phyloP scores from a whole-genome alignment of 2,888 invertebrate genomes.

The Steinernema scapterisci region DNA sequence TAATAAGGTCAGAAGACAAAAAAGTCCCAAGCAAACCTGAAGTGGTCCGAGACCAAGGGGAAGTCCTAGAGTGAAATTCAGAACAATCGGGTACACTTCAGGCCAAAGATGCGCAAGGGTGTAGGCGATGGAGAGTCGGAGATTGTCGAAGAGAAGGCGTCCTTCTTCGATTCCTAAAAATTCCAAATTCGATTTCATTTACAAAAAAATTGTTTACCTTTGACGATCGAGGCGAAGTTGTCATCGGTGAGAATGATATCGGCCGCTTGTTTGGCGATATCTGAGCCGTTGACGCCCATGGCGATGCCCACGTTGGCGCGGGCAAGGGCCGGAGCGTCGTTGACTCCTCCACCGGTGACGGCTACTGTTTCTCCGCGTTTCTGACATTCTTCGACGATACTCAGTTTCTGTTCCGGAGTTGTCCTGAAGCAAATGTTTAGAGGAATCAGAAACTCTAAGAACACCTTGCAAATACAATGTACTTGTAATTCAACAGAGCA shows the following conservation, averaged over 20 bases:
- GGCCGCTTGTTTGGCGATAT: slow-evolving; percentile 59
- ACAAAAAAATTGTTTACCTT: too few species aligned
- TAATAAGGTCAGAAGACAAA: neutral
- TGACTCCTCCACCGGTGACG: slow-evolving; percentile 64
- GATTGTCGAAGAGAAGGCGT: slow-evolving; percentile 57
- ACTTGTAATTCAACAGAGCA: slow-evolving; percentile 55
- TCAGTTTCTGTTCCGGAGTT: slow-evolving; percentile 63
- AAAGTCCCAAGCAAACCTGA: slow-evolving; percentile 48
- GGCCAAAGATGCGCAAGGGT: slow-evolving; percentile 67
- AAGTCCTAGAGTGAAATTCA: slow-evolving; percentile 63
- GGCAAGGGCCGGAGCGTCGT: slow-evolving; percentile 65
- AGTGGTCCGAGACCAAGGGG: slow-evolving; percentile 63
- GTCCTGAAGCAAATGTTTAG: slow-evolving; percentile 47
- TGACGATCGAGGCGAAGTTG: slow-evolving; percentile 63
- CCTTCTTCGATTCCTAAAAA: slow-evolving; percentile 66
- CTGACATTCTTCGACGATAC: slow-evolving; percentile 65
- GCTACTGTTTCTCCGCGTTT: slow-evolving; percentile 63
- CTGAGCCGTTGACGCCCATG: slow-evolving; percentile 58
- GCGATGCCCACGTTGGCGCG: slow-evolving; percentile 66
- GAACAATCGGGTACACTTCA: slow-evolving; percentile 64
- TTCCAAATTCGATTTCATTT: too few species aligned
- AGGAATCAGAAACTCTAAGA: neutral
- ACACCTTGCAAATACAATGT: slow-evolving; percentile 66
- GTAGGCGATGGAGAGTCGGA: slow-evolving; percentile 62
- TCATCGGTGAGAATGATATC: slow-evolving; percentile 64